A percentile compares a stretch with the other conserved stretches of the same genome.
Evolutionary conservation across 2,888 invertebrate genomes (phyloP).

Genomic region (Hemithea aestivaria): DNA sequence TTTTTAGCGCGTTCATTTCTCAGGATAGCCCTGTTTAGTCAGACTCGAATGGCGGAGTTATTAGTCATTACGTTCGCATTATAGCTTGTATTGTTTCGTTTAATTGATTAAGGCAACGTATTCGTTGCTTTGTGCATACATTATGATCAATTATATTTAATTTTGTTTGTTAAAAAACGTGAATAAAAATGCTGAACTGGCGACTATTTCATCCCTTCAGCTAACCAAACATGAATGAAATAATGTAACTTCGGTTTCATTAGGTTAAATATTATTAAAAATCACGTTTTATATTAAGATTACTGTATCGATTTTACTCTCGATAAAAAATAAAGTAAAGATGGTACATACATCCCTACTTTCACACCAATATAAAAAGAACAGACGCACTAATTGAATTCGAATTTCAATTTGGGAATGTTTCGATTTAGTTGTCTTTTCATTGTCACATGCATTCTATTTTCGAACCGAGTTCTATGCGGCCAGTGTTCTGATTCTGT

Average conservation of each 20-base stretch:
- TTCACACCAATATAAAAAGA: constrained; percentile 3
- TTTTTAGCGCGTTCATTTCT: constrained; percentile 2
- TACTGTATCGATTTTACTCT: too few species aligned
- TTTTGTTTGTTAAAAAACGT: too few species aligned
- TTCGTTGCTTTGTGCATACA: too few species aligned
- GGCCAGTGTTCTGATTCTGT: constrained; percentile 39
- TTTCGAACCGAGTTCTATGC: constrained; percentile 45
- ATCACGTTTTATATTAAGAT: too few species aligned
- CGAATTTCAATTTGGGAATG: constrained; percentile 27
- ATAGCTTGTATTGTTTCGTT: constrained; percentile 5
- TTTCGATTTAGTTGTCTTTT: constrained; percentile 38
- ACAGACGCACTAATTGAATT: constrained; percentile 26
- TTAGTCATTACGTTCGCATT: constrained; percentile 10
- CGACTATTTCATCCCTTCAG: too few species aligned
- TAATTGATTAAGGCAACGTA: neutral
- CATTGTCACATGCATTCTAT: constrained; percentile 54
- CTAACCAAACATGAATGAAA: too few species aligned
- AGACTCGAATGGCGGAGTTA: constrained; percentile 6
- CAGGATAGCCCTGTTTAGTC: constrained; percentile 17
- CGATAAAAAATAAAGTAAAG: too few species aligned
- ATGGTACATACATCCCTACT: too few species aligned
- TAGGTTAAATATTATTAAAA: too few species aligned
- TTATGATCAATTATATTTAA: too few species aligned
- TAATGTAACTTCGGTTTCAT: too few species aligned
- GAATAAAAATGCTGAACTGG: too few species aligned